Base-by-base conservation (phyloP, 2,797 vertebrate genomes). In the Anguilla megastoma region DNA sequence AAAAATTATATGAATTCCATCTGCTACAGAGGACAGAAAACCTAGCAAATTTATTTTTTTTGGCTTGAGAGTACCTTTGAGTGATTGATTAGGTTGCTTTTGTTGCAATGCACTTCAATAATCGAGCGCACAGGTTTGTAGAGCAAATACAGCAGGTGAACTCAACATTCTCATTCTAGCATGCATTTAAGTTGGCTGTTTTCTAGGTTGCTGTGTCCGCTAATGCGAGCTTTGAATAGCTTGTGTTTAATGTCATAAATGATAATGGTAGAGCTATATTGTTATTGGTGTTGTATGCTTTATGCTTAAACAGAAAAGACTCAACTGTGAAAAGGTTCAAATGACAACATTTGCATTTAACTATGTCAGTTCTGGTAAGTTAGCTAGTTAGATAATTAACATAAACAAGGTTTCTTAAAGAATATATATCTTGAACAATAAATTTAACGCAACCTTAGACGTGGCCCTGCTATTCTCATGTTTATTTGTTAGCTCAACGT, bases 81-180 rank as follows among this genome's bases (percentile, higher is more conserved):
- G 84, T 94, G 92, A 95, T 90, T 91, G 91, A 94, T 94, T 87
- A 88, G 27, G 88, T 88, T 91, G 90, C 88, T 90, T 90, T 88
- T 24, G 90, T 89, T 89, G 41, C 89, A 89, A 76, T 91, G 89
- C 88, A 90, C 90, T 93, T 84, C 89, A 89, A 89, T 92, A 91
- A 95, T 94, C 93, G 92, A 91, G 90, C 69, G 85, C 18, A 66
- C 86, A 88, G 92, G 90, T 74, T 82, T 48, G 86, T 82, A 1
- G 86, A 90, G 89, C 74, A 90, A 89, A 92, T 89, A 90, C 90
- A 86, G 93, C 92, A 93, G 91, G 45, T 82, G 24, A n/a, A 82
- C 79, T 50, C 7, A 45, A 41, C 50, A 33, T 10, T 52, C 60
- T 21, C 41, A 7, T 21, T 18, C 21, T n/a, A 71, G 33, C 86